Percentiles rank a stretch among this genome's conserved stretches.
phyloP scores from a whole-genome alignment of 2,888 invertebrate genomes.

The Macrosoma leucophasiata region DNA sequence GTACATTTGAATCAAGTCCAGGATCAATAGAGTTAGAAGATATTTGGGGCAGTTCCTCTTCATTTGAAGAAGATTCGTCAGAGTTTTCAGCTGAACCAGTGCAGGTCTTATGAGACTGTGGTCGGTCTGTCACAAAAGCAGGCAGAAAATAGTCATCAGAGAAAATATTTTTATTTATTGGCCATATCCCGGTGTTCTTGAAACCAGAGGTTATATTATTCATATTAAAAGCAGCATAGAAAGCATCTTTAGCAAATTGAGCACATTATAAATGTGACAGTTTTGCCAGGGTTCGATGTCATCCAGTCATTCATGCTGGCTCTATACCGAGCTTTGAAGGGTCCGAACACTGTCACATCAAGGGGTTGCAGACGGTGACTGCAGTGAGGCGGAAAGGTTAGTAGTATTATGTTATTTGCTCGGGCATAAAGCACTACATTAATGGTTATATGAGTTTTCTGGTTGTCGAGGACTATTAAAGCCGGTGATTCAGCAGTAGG shows the following conservation, averaged over 20 bases:
- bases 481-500: background rate
- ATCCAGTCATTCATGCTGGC: background rate
- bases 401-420: constrained; percentile 1
- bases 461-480: background rate
- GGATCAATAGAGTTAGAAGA: constrained; percentile 4
- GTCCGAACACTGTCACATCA: constrained; percentile 6
- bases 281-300: constrained; percentile 1
- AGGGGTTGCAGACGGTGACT: constrained; percentile 2
- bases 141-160: constrained; percentile 17
- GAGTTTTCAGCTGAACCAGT: constrained; percentile 5
- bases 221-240: constrained; percentile 4
- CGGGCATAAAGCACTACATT: background rate
- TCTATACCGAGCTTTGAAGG: background rate
- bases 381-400: background rate
- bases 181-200: background rate
- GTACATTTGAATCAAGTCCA: constrained; percentile 5
- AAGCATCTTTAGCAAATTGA: constrained; percentile 6
- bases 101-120: constrained; percentile 5
- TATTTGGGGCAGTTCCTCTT: constrained; percentile 7
- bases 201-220: constrained; percentile 1
- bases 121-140: constrained; percentile 15
- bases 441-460: background rate
- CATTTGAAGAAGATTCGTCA: constrained; percentile 12
- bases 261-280: too few species aligned
- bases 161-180: background rate